A percentile compares a stretch with the other conserved stretches of the same genome.
Evolutionary conservation across 2,797 vertebrate genomes (phyloP).

Genomic region (Sebastes nivosus): DNA sequence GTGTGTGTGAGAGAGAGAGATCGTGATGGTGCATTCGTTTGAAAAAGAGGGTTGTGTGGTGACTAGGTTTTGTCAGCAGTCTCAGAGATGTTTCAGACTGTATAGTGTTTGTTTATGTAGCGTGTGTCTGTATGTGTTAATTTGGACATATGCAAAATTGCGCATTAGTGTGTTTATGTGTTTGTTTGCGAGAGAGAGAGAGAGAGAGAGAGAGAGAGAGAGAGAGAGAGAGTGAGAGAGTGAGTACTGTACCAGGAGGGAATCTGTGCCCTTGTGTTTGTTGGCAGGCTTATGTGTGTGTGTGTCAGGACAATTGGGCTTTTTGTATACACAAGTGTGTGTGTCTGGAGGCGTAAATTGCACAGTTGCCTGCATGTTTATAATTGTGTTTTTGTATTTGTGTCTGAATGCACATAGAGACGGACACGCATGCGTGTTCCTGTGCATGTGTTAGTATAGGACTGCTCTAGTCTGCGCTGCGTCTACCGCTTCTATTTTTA

Average conservation of each 20-base stretch:
- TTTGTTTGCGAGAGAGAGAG: too few species aligned
- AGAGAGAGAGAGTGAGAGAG: background rate
- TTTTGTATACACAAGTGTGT: constrained; percentile 34
- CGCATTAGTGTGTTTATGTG: too few species aligned
- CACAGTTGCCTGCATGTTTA: constrained; percentile 7
- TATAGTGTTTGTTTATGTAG: background rate
- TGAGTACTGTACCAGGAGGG: constrained; percentile 23
- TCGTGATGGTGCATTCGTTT: background rate
- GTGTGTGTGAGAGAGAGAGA: constrained; percentile 1
- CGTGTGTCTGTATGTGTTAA: background rate
- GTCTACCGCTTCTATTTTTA: constrained; percentile 4
- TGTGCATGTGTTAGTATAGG: background rate
- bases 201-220: too few species aligned
- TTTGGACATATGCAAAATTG: background rate
- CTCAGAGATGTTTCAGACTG: background rate
- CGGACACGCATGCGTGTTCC: background rate
- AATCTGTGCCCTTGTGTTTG: constrained; percentile 32
- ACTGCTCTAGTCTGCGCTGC: background rate
- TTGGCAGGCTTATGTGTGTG: constrained; percentile 18
- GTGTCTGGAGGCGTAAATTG: background rate
- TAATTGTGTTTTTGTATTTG: constrained; percentile 5
- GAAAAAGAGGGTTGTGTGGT: background rate
- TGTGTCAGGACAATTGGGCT: constrained; percentile 45
- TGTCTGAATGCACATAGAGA: background rate
- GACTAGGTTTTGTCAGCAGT: background rate